phyloP scores from a whole-genome alignment of 2,113 vertebrate species.

The Osmerus mordax region DNA sequence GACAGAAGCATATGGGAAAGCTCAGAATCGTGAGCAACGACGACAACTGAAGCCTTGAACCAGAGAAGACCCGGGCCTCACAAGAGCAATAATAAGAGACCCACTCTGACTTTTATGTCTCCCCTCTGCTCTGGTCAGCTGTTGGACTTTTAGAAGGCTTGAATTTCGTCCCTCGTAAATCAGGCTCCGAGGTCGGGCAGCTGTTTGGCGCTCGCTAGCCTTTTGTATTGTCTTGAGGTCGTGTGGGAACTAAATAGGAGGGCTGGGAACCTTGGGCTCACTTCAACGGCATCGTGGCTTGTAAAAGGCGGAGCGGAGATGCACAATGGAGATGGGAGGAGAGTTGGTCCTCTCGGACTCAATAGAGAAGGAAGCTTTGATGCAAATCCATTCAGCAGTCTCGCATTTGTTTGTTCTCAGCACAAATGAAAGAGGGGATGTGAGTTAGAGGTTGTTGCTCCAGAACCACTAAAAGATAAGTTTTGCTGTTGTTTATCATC shows the following conservation, averaged over 20 bases:
- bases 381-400: slow-evolving; percentile 36
- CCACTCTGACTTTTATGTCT: slow-evolving; percentile 59
- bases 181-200: slow-evolving; percentile 42
- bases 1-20: slow-evolving; percentile 68
- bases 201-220: slow-evolving; percentile 38
- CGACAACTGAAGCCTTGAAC: slow-evolving; percentile 56
- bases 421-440: background rate
- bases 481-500: background rate
- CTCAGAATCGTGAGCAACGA: slow-evolving; percentile 53
- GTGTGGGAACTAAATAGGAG: slow-evolving; percentile 58
- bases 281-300: slow-evolving; percentile 48
- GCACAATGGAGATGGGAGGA: slow-evolving; percentile 57
- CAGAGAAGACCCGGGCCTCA: slow-evolving; percentile 46
- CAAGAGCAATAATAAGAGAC: slow-evolving; percentile 54
- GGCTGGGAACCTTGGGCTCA: slow-evolving; percentile 45
- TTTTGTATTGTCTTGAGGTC: slow-evolving; percentile 51
- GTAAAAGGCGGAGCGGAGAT: slow-evolving; percentile 37
- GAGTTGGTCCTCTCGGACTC: slow-evolving; percentile 42
- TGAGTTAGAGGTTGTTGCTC: background rate
- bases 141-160: slow-evolving; percentile 53
- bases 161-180: slow-evolving; percentile 59
- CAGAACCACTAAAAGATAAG: background rate
- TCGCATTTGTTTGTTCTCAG: slow-evolving; percentile 28
- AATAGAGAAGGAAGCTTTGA: slow-evolving; percentile 47
- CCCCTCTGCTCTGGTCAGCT: slow-evolving; percentile 52